Base-by-base conservation (phyloP, 2,888 invertebrate species). In the Drosophila sordidula region DNA sequence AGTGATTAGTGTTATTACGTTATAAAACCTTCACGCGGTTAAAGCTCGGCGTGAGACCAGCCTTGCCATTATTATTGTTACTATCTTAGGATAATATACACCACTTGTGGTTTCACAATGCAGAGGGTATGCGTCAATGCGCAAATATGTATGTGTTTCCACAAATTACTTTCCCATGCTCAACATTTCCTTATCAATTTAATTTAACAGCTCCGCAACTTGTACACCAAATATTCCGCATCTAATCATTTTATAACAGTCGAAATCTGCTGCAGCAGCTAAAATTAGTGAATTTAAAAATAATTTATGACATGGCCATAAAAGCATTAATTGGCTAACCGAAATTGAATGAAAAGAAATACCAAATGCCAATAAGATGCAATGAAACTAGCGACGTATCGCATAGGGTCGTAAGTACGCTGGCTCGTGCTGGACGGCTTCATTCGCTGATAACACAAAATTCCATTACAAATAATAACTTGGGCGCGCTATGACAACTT, bases 391-490 rank as follows among this genome's bases (percentile, higher is more conserved):
- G 39, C 61, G 61, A n/a, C 26, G 52, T 36, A 49, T 50, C 32
- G 16, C 16, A 41, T 41, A 14, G 12, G 29, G 45, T 49, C 32
- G 16, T 36, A 18, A 41, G 25, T 26, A 22, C 34, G 39, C 8
- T 26, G 18, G 18, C 18, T 1, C 38, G 16, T 3, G 32, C 52
- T 52, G 52, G 52, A 42, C 52, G 18, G 29, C 45, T 32, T 26
- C n/a, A 36, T 12, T 22, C 26, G 78, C 57, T 75, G 75, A 75
- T 75, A 75, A 73, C 61, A 56, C 51, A 49, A 68, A 77, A 75
- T 75, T 63, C 56, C 74, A 73, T 78, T 75, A 78, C 62, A 78
- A 34, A 58, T 9, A 29, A 52, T 39, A 41, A 11, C 9, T 8
- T n/a, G 12, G 16, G 8, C 14, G 6, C 6, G 26, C 6, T 26